Conservation (phyloP, 2,888 invertebrate genomes). For the Drosophila nigricruria region DNA sequence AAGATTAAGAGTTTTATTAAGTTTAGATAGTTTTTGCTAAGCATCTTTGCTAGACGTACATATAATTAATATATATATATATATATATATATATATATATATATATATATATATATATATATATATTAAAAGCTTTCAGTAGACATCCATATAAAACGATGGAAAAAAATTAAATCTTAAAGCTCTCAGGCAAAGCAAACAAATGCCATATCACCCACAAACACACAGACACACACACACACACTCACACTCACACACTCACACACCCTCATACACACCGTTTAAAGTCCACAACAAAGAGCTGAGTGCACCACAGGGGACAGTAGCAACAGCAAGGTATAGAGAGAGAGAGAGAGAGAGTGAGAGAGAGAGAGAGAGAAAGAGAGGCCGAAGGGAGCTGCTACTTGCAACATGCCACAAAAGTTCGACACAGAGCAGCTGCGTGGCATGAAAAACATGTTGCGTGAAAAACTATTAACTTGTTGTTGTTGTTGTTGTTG, state of each 20-base stretch:
- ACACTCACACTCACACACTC: not conserved
- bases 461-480: constrained; percentile 70
- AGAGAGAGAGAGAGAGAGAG: not conserved
- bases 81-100: no score
- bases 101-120: no score
- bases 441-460: constrained; percentile 50
- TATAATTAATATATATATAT: no score
- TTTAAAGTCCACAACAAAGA: constrained; percentile 12
- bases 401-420: constrained; percentile 52
- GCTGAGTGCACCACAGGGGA: constrained; percentile 17
- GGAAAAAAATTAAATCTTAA: not conserved
- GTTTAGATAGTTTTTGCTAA: no score
- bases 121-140: not conserved
- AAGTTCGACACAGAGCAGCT: constrained; percentile 64
- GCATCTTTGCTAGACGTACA: no score
- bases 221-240: not conserved
- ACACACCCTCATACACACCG: not conserved
- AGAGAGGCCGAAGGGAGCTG: not conserved
- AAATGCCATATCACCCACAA: constrained; percentile 10
- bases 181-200: constrained; percentile 3
- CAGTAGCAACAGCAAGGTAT: not conserved
- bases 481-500: constrained; percentile 13
- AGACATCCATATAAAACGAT: not conserved
- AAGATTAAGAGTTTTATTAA: no score
- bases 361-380: not conserved